Evolutionary conservation across 2,113 vertebrate genomes (phyloP), one percentile per base, ranked within the genome.

Genomic region (Sceloporus tristichus): DNA sequence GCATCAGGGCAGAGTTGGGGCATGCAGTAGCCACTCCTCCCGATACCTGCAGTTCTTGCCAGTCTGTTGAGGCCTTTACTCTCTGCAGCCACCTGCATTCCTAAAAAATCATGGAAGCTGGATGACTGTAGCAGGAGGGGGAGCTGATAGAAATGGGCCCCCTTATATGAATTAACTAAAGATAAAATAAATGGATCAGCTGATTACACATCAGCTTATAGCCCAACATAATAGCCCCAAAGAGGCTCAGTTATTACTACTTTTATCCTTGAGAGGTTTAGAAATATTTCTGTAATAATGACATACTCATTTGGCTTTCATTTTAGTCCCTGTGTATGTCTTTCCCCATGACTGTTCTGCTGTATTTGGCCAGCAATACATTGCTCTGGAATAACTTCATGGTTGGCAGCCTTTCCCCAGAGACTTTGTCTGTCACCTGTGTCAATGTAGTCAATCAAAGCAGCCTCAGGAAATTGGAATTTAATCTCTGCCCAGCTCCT

Each of bases 401-500:
- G 42, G 59, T 73, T 90, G 87, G 16, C 91, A 90, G 66, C 59
- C 54, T 90, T 90, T 66, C 92, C 84, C 78, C 65, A 0, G 77
- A 85, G 90, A 91, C 34, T 40, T 1, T 16, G 48, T 38, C 70
- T 94, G 87, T 85, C 90, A 92, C 84, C 74, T 91, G 77, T 59
- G 85, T 74, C n/a, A 91, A 25, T 79, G 4, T 9, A 86, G 79
- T 84, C 85, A 87, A 0, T 74, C 79, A 78, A 92, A 82, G 78
- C 85, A 91, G 74, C 18, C 14, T 27, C 9, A 0, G 0, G 73
- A 16, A 89, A 74, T 40, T 86, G 73, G 42, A 85, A 91, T 82
- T 90, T 87, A 90, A 2, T 77, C 34, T 92, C 86, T 70, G 91
- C 78, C 25, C 87, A 95, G 53, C 9, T n/a, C 16, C 85, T 53